A percentile compares a stretch with the other conserved stretches of the same genome.
Evolutionary conservation across 2,113 vertebrate species (phyloP).

Genomic region (Phylloscopus trochilus): DNA sequence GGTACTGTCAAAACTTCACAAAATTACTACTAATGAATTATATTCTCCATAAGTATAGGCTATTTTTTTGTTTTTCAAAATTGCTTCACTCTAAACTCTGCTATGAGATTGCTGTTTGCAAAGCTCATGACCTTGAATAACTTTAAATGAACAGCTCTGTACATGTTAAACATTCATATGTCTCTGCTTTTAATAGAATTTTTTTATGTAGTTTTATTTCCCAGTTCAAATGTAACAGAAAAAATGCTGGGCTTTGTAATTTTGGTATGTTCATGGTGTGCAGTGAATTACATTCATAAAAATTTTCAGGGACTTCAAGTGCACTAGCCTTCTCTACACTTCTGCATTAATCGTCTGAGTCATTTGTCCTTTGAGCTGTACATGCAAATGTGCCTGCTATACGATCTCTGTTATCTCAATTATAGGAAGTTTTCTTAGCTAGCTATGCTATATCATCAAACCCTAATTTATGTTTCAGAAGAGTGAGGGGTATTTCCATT

Average conservation of each 20-base stretch:
- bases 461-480: conserved; percentile 35
- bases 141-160: background rate
- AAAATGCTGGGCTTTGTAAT: background rate
- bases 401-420: conserved; percentile 5
- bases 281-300: background rate
- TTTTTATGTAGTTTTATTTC: background rate
- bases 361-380: background rate
- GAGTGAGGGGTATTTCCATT: conserved; percentile 34
- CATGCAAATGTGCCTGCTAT: background rate
- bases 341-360: background rate
- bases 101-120: background rate
- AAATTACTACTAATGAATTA: background rate
- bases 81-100: background rate
- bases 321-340: background rate
- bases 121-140: background rate
- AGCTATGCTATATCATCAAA: background rate
- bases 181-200: background rate
- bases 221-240: background rate
- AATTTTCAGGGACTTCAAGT: background rate
- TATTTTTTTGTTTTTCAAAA: background rate
- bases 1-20: background rate
- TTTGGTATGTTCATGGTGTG: background rate
- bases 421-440: conserved; percentile 37
- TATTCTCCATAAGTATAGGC: background rate
- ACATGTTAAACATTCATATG: background rate